phyloP scores from a whole-genome alignment of 30 jellyfish, hydroid and myxozoan species.

The Pseudorhiza aurosa region DNA sequence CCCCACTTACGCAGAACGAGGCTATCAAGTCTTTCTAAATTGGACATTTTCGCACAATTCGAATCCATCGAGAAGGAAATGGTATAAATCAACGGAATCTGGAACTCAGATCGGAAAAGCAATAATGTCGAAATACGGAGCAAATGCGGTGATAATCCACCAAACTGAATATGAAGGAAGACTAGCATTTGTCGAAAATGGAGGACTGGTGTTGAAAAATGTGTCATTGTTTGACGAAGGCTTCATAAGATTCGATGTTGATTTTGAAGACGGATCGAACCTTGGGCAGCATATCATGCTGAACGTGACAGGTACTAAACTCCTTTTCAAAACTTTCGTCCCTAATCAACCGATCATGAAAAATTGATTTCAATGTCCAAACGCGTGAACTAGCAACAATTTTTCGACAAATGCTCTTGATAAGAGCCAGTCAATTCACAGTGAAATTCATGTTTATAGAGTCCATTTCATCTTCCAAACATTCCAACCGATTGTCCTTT shows the following conservation, averaged over 20 bases:
- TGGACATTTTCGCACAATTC: slow-evolving; percentile 40
- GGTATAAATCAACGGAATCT: slow-evolving; percentile 19
- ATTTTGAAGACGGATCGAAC: slow-evolving; percentile 44
- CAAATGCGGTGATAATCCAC: background rate
- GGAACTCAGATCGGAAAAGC: slow-evolving; percentile 29
- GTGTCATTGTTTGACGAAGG: slow-evolving; percentile 57
- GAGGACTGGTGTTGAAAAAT: slow-evolving; percentile 20
- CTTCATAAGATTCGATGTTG: slow-evolving; percentile 42
- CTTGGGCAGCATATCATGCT: slow-evolving; percentile 12
- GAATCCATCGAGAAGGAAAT: slow-evolving; percentile 9
- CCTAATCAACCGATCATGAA: too few species aligned
- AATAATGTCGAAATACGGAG: slow-evolving; percentile 34
- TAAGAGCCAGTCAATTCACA: too few species aligned
- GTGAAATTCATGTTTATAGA: too few species aligned
- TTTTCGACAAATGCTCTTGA: too few species aligned
- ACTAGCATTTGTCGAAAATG: slow-evolving; percentile 33
- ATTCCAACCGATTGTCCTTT: too few species aligned
- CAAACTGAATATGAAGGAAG: slow-evolving; percentile 42
- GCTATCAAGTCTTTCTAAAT: slow-evolving; percentile 20
- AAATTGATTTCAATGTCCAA: too few species aligned
- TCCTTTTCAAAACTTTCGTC: too few species aligned
- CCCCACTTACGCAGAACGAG: slow-evolving; percentile 35
- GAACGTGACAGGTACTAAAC: slow-evolving; percentile 56
- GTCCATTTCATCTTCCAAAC: too few species aligned
- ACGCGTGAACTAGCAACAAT: too few species aligned